Percentiles rank a stretch among this genome's conserved stretches.
Conservation (phyloP, 1,140 invertebrate species). For the Ruditapes philippinarum region DNA sequence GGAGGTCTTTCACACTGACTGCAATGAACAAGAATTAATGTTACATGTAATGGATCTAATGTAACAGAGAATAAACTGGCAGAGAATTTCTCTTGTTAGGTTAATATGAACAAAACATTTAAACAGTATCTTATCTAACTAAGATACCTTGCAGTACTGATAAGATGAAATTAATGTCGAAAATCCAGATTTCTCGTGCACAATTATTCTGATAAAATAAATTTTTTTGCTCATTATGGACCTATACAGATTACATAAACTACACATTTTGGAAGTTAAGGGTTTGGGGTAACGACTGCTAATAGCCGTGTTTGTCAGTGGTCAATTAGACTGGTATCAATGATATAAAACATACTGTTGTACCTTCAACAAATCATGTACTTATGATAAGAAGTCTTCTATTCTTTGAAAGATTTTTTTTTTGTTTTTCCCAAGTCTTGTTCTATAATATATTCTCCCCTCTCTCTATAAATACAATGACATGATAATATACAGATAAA, state of each 20-base stretch:
- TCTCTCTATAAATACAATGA: too few relatives aligned
- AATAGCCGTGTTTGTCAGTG: conserved; percentile 39
- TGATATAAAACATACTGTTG: not conserved
- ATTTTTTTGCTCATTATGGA: conserved; percentile 52
- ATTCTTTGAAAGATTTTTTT: too few relatives aligned
- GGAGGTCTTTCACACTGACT: too few relatives aligned
- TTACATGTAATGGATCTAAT: not conserved
- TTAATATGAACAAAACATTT: conserved; percentile 25
- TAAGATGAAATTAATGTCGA: conserved; percentile 47
- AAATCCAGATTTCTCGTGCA: conserved; percentile 46
- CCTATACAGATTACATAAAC: conserved; percentile 29
- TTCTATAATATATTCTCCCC: too few relatives aligned
- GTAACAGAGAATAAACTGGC: not conserved
- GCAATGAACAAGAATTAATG: conserved; percentile 25
- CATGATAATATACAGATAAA: too few relatives aligned
- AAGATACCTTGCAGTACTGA: conserved; percentile 4
- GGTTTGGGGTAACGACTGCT: conserved; percentile 6
- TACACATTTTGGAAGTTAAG: conserved; percentile 19
- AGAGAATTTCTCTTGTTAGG: not conserved
- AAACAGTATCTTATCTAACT: conserved; percentile 36
- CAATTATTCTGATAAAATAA: conserved; percentile 40
- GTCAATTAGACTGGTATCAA: conserved; percentile 40
- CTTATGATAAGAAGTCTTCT: not conserved
- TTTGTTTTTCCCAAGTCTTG: too few relatives aligned
- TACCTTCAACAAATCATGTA: conserved; percentile 1